A percentile compares a stretch with the other conserved stretches of the same genome.
These are phyloP conservation scores for Callospermophilus lateralis DNA, from an alignment of 2,113 vertebrate species.

Conservation along the genomic window DNA sequence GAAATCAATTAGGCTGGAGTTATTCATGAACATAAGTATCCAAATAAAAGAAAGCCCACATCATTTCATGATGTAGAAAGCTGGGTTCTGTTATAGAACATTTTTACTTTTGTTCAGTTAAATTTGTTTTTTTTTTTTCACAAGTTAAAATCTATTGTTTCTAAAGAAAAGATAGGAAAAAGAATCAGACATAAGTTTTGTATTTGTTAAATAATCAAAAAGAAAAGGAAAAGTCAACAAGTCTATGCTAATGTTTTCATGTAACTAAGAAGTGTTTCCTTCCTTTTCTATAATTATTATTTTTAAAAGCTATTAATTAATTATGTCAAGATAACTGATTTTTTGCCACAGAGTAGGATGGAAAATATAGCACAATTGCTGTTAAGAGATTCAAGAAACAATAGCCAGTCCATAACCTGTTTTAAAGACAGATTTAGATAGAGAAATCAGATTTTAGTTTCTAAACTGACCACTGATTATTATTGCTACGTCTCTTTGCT, in stretches of 20 bases:
- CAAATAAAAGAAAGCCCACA: too few species aligned
- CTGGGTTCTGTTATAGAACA: too few species aligned
- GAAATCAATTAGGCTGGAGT: not conserved
- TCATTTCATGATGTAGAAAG: too few species aligned
- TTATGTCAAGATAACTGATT: constrained; percentile 30
- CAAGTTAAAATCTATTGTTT: constrained; percentile 42
- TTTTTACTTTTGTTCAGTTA: too few species aligned
- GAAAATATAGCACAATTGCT: constrained; percentile 20
- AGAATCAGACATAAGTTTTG: constrained; percentile 1
- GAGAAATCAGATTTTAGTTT: constrained; percentile 21
- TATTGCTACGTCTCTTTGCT: not conserved
- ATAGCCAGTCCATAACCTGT: not conserved
- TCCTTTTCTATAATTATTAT: constrained; percentile 6
- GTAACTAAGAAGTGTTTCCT: not conserved
- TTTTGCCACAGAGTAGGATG: not conserved
- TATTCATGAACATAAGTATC: constrained; percentile 3
- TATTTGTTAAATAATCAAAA: constrained; percentile 34
- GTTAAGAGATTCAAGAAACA: not conserved
- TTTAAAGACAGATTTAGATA: constrained; percentile 22
- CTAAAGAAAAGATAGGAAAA: constrained; percentile 47
- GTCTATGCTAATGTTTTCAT: not conserved
- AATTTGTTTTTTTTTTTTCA: constrained; percentile 58
- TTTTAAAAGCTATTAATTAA: constrained; percentile 26
- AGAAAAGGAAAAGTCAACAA: not conserved
- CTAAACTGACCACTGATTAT: not conserved